Evolutionary conservation across 1,140 invertebrate species (phyloP), one percentile per base, ranked within the genome.

Genomic region (Lasaia peninsularis): DNA sequence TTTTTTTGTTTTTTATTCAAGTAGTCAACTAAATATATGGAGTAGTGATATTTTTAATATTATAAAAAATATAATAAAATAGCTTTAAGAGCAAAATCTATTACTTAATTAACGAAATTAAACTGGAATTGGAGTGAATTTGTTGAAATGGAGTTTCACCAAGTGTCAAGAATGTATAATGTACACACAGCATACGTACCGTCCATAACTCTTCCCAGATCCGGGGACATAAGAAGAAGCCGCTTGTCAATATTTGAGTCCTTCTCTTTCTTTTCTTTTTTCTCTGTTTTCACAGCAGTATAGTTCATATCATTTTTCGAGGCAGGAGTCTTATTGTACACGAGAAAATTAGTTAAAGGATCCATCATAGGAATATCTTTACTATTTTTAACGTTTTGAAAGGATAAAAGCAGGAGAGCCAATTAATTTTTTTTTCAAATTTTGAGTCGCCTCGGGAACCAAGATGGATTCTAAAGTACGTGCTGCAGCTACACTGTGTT

Each of bases 221-320:
- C 40, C 1, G 40, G 40, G n/a, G 40, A 48, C 40, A 48, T 21
- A 6, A 48, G 11, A 48, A 48, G 40, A 48, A 48, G 40, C 20
- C 40, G 40, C 18, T 48, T 48, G 10, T 48, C 40, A 21, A 48
- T 21, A 6, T 20, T 48, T 6, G 18, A 0, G 5, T 48, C 40
- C 20, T 48, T 48, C 9, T 48, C 40, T 21, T 48, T 48, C 18
- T 48, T 48, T 20, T 48, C 40, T 48, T 48, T 48, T 48, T 48
- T 48, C 16, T 48, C 40, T 21, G 2, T 20, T 48, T 48, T 48
- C 40, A 11, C 40, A 48, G 18, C 3, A 11, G 18, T 48, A 21
- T 48, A 48, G 18, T 48, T 48, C 4, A 48, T 5, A 48, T 48
- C 11, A 48, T 21, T 20, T 48, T 21, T 48, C 0, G 40, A 21